A percentile compares a stretch with the other conserved stretches of the same genome.
These are phyloP conservation scores for Zoroaster sp. DNA, from an alignment of 53 echinoderm and acorn worm species.

Conservation along the genomic window DNA sequence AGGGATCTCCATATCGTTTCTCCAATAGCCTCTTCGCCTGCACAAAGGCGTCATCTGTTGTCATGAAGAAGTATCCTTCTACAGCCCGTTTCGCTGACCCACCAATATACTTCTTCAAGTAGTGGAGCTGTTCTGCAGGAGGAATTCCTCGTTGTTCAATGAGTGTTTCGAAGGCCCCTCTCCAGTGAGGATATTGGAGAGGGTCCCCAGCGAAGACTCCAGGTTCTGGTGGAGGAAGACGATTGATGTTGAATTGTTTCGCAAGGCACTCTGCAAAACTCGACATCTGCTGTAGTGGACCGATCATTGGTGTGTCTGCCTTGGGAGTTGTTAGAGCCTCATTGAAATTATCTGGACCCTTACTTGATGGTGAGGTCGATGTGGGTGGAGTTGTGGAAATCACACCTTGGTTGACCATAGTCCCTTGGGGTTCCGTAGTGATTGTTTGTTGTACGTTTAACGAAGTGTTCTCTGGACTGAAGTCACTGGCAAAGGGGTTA, in stretches of 20 bases:
- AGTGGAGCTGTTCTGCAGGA: constrained; percentile 45
- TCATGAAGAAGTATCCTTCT: constrained; percentile 56
- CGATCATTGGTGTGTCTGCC: no score
- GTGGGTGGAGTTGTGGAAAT: no score
- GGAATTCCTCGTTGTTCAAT: constrained; percentile 52
- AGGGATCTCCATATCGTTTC: constrained; percentile 42
- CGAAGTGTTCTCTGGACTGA: no score
- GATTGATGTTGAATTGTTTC: not conserved
- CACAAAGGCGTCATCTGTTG: constrained; percentile 29
- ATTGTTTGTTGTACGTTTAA: no score
- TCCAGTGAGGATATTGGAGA: constrained; percentile 48
- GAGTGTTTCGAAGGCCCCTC: constrained; percentile 49
- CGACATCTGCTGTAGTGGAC: no score
- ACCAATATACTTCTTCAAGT: constrained; percentile 58
- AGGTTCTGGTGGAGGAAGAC: constrained; percentile 62
- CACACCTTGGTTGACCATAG: no score
- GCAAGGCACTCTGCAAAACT: constrained; percentile 9
- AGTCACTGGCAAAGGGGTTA: no score
- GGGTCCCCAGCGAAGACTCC: constrained; percentile 57
- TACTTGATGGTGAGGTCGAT: no score
- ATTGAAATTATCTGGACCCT: no score
- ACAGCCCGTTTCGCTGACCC: constrained; percentile 61
- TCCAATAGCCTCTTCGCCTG: constrained; percentile 29
- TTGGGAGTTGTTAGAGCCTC: no score
- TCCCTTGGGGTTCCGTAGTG: no score